Evolutionary conservation across 1,140 invertebrate species (phyloP), one percentile per base, ranked within the genome.

Genomic region (Apis laboriosa): DNA sequence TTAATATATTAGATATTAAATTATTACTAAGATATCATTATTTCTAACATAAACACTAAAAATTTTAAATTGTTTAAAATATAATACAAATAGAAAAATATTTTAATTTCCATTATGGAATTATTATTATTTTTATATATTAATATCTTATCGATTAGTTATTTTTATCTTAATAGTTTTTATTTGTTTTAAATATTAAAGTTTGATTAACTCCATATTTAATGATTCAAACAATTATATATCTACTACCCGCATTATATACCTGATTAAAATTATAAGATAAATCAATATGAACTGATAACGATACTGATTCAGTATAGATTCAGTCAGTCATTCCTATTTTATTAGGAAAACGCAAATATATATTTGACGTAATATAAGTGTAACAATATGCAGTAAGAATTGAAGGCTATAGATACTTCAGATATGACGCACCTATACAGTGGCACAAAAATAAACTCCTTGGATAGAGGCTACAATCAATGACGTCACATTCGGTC

Each of bases 401-500:
- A 7, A 74, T 51, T 58, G 58, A 67, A 81, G 63, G 53, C n/a
- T 63, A 51, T 12, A 53, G 15, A 64, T 43, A 28, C 15, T 56
- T 61, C 11, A 15, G 1, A 63, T 34, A 1, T n/a, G 60, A 58
- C 49, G 58, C 60, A 43, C 58, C 56, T 49, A 77, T 53, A 43
- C 19, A 28, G 19, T 9, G 34, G 1, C 55, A 49, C 49, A 51
- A 78, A 88, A 84, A 88, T 77, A 84, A 63, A 64, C 74, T 74
- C 53, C 28, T 66, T 61, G 66, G 17, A 28, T 84, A 34, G 68
- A 77, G 73, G 24, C 73, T 78, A 58, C 61, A 77, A 82, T 81
- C 72, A 58, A 88, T 87, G 85, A 88, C 83, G 87, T 85, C 77
- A 83, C 17, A 34, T 55, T 49, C 64, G 72, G 84, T 81, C 82